These are phyloP conservation scores for Diaprepes abbreviatus DNA, from an alignment of 2,888 invertebrate genomes.

Conservation along the genomic window DNA sequence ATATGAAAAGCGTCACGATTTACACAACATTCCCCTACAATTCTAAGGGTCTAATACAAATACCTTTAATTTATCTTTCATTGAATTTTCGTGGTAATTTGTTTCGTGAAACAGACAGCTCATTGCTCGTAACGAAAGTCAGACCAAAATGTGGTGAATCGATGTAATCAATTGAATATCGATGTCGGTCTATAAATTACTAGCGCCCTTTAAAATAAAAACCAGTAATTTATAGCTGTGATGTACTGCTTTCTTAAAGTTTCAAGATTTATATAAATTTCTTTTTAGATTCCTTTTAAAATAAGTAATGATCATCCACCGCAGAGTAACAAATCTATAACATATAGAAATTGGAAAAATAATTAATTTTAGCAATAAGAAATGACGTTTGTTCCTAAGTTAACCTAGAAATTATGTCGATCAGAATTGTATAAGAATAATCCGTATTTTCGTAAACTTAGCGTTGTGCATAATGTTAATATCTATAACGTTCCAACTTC, in stretches of 20 bases:
- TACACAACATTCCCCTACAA: too few species aligned
- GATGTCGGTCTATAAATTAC: conserved; percentile 47
- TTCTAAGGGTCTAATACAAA: conserved; percentile 37
- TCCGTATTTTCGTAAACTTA: too few species aligned
- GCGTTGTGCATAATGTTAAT: too few species aligned
- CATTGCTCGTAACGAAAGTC: conserved; percentile 42
- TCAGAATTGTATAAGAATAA: too few species aligned
- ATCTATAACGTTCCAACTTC: too few species aligned
- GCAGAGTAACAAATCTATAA: too few species aligned
- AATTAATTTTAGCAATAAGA: too few species aligned
- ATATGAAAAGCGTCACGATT: too few species aligned
- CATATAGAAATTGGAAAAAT: too few species aligned
- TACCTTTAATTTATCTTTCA: conserved; percentile 47
- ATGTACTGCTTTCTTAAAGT: conserved; percentile 6
- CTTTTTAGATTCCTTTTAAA: background rate
- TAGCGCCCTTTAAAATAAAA: conserved; percentile 44
- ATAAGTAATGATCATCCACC: background rate
- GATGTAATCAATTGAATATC: conserved; percentile 48
- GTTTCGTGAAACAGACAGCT: conserved; percentile 40
- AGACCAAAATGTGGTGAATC: conserved; percentile 42
- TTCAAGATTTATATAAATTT: background rate
- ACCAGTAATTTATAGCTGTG: conserved; percentile 37
- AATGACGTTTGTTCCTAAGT: too few species aligned
- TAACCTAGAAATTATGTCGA: too few species aligned
- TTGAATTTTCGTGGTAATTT: conserved; percentile 45